A percentile compares a stretch with the other conserved stretches of the same genome.
Conservation (phyloP, 2,888 invertebrate species). For the Hofmannophila pseudospretella region DNA sequence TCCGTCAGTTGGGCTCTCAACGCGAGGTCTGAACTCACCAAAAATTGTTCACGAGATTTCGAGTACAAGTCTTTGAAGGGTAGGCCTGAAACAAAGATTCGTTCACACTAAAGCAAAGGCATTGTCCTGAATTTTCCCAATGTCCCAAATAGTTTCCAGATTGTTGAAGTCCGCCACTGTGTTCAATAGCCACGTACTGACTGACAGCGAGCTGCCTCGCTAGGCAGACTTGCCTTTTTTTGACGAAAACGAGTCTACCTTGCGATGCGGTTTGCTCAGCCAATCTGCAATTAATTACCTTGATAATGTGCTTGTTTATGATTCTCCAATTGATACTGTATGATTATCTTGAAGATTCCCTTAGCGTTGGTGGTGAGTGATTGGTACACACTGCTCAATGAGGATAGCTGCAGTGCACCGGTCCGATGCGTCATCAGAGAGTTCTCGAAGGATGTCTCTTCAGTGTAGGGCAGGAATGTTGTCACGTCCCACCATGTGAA, state of each 20-base stretch:
- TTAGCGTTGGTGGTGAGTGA: conserved; percentile 94
- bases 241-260: no score
- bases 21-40: conserved; percentile 95
- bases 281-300: no score
- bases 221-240: no score
- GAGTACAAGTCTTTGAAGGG: conserved; percentile 93
- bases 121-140: no score
- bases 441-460: conserved; percentile 92
- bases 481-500: conserved; percentile 96
- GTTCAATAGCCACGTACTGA: no score
- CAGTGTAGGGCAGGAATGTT: conserved; percentile 87
- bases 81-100: conserved; percentile 82
- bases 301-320: conserved; percentile 83
- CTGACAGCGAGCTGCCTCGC: no score
- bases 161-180: no score
- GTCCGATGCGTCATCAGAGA: conserved; percentile 89
- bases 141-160: no score
- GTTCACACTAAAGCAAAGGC: no score
- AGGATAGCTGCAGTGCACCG: conserved; percentile 87
- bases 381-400: conserved; percentile 92
- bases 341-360: conserved; percentile 89
- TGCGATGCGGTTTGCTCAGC: no score
- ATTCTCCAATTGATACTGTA: conserved; percentile 88
- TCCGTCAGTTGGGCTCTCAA: conserved; percentile 95
- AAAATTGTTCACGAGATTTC: conserved; percentile 90